Conservation (phyloP, 2,888 invertebrate genomes). For the Plebejus anna region DNA sequence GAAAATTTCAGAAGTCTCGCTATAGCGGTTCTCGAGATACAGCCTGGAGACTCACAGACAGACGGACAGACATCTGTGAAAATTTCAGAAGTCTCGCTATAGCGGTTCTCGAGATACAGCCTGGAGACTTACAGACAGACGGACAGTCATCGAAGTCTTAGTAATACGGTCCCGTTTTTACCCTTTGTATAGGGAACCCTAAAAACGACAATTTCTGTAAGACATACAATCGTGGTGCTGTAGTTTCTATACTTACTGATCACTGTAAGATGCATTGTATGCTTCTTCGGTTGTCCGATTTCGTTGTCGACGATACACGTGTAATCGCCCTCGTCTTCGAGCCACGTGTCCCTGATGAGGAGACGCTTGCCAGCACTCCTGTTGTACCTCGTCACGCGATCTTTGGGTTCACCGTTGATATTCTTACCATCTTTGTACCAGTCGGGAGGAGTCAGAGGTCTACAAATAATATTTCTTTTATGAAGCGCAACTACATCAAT, state of each 20-base stretch:
- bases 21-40: too few species aligned
- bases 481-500: background rate
- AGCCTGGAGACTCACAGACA: too few species aligned
- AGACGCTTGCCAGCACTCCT: conserved; percentile 60
- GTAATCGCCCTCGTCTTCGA: conserved; percentile 57
- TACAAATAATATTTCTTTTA: conserved; percentile 34
- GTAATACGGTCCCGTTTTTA: too few species aligned
- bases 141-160: too few species aligned
- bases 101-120: too few species aligned
- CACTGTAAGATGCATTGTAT: conserved; percentile 55
- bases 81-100: too few species aligned
- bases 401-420: conserved; percentile 48
- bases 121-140: too few species aligned
- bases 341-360: conserved; percentile 54
- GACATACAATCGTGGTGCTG: too few species aligned
- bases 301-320: conserved; percentile 57
- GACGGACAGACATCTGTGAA: too few species aligned
- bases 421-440: conserved; percentile 62
- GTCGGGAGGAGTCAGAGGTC: conserved; percentile 58
- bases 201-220: too few species aligned
- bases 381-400: conserved; percentile 62
- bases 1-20: too few species aligned
- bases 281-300: conserved; percentile 51
- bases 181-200: too few species aligned
- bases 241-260: conserved; percentile 51